phyloP scores from a whole-genome alignment of 2,888 invertebrate genomes.

The Athrips mouffetella region DNA sequence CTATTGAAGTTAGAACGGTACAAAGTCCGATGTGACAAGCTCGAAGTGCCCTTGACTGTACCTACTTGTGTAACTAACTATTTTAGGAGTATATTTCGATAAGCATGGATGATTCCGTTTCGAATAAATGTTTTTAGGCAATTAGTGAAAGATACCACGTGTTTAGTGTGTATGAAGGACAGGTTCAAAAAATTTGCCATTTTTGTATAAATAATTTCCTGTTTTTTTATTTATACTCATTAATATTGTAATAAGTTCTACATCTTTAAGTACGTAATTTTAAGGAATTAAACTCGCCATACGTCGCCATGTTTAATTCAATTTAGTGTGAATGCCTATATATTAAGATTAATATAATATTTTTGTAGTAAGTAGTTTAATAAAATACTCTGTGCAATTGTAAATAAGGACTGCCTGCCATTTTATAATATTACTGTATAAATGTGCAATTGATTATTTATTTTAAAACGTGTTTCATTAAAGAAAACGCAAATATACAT shows the following conservation, averaged over 20 bases:
- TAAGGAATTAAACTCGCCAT: slow-evolving; percentile 72
- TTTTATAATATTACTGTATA: slow-evolving; percentile 27
- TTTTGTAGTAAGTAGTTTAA: neutral
- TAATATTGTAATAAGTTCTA: neutral
- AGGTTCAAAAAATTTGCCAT: slow-evolving; percentile 37
- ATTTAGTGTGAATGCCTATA: slow-evolving; percentile 11
- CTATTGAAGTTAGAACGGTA: too few species aligned
- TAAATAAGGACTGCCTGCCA: slow-evolving; percentile 36
- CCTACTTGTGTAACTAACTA: slow-evolving; percentile 13
- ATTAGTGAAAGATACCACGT: too few species aligned
- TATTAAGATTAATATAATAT: neutral
- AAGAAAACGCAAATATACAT: slow-evolving; percentile 36
- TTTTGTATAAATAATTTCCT: slow-evolving; percentile 27
- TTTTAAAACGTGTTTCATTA: slow-evolving; percentile 26
- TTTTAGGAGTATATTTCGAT: slow-evolving; percentile 6
- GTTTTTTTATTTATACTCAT: neutral
- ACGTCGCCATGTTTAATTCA: slow-evolving; percentile 70
- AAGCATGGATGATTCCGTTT: slow-evolving; percentile 23
- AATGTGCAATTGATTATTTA: slow-evolving; percentile 57
- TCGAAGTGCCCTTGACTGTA: too few species aligned
- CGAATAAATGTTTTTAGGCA: slow-evolving; percentile 13
- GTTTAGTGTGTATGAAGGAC: slow-evolving; percentile 22
- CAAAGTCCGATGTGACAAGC: too few species aligned
- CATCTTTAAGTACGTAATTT: neutral
- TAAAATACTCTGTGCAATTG: slow-evolving; percentile 39